Evolutionary conservation across 2,113 vertebrate species (phyloP).

Genomic region (Zapornia atra): DNA sequence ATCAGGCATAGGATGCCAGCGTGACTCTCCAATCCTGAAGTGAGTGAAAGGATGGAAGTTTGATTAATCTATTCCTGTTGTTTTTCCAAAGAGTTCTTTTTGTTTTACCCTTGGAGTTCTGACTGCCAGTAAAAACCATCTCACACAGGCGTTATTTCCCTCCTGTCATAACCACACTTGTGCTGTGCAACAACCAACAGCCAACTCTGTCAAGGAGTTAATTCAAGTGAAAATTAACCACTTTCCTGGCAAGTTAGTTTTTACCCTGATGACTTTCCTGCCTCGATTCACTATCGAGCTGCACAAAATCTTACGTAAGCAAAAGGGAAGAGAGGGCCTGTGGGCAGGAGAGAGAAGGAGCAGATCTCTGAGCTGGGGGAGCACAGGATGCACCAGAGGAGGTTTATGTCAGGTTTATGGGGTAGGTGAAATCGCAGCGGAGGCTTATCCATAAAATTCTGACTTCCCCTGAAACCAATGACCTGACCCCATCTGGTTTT

Average conservation of each 20-base stretch:
- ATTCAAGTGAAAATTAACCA: slow-evolving; percentile 5
- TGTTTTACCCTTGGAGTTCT: neutral
- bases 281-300: neutral
- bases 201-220: neutral
- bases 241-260: neutral
- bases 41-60: neutral
- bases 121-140: neutral
- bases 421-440: neutral
- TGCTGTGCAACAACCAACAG: neutral
- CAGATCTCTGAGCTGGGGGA: neutral
- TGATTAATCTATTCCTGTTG: rapidly evolving
- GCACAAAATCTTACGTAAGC: neutral
- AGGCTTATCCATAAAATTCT: neutral
- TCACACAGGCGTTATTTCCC: neutral
- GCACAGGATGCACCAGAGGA: neutral
- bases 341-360: neutral
- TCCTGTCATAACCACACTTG: neutral
- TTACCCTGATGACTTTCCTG: neutral
- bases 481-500: neutral
- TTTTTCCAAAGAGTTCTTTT: neutral
- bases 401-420: neutral
- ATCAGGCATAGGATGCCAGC: neutral
- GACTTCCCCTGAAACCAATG: neutral
- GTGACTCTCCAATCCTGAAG: neutral
- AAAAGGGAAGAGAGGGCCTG: neutral